Percentiles rank a stretch among this genome's conserved stretches.
phyloP scores from a whole-genome alignment of 2,797 vertebrate genomes.

The Lepus townsendii region DNA sequence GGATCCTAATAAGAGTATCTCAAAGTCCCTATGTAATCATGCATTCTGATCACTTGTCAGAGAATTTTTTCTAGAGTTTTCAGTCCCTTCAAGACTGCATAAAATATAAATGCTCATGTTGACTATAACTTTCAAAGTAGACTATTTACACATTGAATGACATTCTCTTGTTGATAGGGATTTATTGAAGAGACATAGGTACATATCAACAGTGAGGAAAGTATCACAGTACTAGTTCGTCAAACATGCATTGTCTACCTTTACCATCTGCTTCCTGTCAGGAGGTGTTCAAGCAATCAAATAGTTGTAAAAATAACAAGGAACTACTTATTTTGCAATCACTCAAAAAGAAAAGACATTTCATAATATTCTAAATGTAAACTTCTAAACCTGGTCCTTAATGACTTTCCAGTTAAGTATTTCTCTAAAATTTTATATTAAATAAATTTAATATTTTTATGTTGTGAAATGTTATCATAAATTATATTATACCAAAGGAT shows the following conservation, averaged over 20 bases:
- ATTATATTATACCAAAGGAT: neutral
- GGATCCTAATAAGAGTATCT: neutral
- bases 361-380: neutral
- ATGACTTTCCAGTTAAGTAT: constrained; percentile 6
- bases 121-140: neutral
- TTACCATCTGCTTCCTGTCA: neutral
- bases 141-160: neutral
- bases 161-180: neutral
- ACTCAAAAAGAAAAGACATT: neutral
- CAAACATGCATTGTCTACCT: neutral
- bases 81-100: neutral
- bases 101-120: constrained; percentile 1
- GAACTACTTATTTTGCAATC: neutral
- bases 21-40: neutral
- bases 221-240: neutral
- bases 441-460: constrained; percentile 48
- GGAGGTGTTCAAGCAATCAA: neutral
- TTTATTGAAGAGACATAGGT: neutral
- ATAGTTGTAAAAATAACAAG: neutral
- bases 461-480: neutral
- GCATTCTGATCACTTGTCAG: neutral
- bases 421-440: neutral
- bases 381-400: neutral
- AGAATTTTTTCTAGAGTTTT: neutral
- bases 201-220: neutral